Percentiles rank a stretch among this genome's conserved stretches.
Evolutionary conservation across 2,113 vertebrate genomes (phyloP).

Genomic region (Tyrannus savana): DNA sequence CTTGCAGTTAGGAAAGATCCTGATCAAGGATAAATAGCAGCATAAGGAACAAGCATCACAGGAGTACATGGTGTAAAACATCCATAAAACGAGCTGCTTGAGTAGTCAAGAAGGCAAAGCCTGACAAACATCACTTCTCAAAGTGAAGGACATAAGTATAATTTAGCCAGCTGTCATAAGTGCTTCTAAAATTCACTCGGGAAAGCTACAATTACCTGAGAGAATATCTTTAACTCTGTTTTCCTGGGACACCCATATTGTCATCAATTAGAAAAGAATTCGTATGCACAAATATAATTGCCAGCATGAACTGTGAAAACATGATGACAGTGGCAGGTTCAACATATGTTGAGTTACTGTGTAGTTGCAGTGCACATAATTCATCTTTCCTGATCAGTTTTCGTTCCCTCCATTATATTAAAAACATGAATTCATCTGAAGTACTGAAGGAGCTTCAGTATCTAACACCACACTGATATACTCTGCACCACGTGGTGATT

Average conservation of each 20-base stretch:
- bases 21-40: background rate
- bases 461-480: background rate
- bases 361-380: background rate
- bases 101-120: background rate
- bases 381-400: background rate
- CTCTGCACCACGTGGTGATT: background rate
- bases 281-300: background rate
- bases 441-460: background rate
- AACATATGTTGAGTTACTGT: background rate
- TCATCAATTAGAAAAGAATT: background rate
- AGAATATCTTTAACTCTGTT: background rate
- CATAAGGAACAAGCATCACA: background rate
- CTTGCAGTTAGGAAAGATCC: background rate
- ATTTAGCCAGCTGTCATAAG: background rate
- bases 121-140: background rate
- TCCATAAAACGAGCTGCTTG: background rate
- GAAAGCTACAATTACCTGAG: background rate
- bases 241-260: background rate
- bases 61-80: background rate
- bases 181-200: background rate
- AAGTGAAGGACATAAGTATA: background rate
- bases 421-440: background rate
- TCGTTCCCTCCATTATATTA: background rate
- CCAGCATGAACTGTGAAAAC: background rate
- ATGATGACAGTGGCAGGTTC: background rate